Evolutionary conservation across 2,888 invertebrate species (phyloP).

Genomic region (Lymantria dispar): DNA sequence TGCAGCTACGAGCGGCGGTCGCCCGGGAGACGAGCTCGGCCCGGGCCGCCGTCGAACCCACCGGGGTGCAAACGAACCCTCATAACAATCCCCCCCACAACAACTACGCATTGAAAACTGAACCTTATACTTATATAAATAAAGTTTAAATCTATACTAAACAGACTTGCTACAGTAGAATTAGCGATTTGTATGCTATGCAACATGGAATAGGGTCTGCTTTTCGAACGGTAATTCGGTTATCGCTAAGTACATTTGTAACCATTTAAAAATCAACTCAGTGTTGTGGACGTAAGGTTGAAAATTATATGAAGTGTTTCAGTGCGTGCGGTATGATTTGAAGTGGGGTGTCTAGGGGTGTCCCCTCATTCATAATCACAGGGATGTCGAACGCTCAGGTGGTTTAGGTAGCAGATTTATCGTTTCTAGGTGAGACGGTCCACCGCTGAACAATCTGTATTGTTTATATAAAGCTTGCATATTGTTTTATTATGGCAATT

Average conservation of each 20-base stretch:
- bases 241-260: conserved; percentile 49
- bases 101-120: conserved; percentile 23
- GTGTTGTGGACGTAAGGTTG: conserved; percentile 34
- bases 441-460: conserved; percentile 61
- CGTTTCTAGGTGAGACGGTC: conserved; percentile 66
- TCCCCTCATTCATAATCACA: conserved; percentile 72
- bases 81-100: conserved; percentile 34
- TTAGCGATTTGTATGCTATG: conserved; percentile 72
- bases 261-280: conserved; percentile 32
- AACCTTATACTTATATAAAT: conserved; percentile 23
- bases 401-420: conserved; percentile 77
- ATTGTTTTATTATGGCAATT: conserved; percentile 44
- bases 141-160: conserved; percentile 26
- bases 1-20: conserved; percentile 59
- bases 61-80: conserved; percentile 55
- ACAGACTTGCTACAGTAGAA: conserved; percentile 40
- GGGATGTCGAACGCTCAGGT: conserved; percentile 77
- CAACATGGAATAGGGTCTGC: conserved; percentile 70
- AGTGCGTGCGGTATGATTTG: conserved; percentile 29
- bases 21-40: conserved; percentile 72
- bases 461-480: conserved; percentile 51
- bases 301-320: conserved; percentile 18
- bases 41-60: conserved; percentile 56
- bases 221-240: conserved; percentile 74
- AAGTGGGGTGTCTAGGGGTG: conserved; percentile 40